These are phyloP conservation scores for Apodemia hepburni DNA, from an alignment of 2,888 invertebrate genomes.

Conservation along the genomic window DNA sequence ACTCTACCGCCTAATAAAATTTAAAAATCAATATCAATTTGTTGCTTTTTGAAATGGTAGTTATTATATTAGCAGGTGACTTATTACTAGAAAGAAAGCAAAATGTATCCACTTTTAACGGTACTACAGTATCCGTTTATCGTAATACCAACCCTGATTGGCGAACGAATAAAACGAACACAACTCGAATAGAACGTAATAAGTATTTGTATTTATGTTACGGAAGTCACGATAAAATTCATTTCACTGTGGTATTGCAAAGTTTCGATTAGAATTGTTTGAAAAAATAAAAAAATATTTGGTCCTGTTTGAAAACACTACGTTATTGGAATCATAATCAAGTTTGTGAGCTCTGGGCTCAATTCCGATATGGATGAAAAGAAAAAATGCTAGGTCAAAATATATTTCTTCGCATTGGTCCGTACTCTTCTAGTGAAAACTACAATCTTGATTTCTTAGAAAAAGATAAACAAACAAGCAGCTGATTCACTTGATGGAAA, in stretches of 20 bases:
- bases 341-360: too few species aligned
- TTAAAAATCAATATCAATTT: too few species aligned
- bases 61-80: background rate
- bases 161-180: constrained; percentile 5
- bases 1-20: too few species aligned
- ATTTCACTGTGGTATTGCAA: background rate
- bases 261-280: background rate
- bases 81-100: background rate
- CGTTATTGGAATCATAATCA: background rate
- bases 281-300: background rate
- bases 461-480: too few species aligned
- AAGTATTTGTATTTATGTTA: constrained; percentile 13
- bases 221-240: background rate
- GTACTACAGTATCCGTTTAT: background rate
- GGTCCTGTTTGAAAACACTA: background rate
- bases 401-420: too few species aligned
- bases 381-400: too few species aligned
- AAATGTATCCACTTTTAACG: background rate
- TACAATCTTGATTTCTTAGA: too few species aligned
- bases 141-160: background rate
- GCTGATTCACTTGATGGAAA: too few species aligned
- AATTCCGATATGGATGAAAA: too few species aligned
- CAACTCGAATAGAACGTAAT: background rate
- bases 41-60: too few species aligned
- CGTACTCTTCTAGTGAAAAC: too few species aligned